phyloP scores from a whole-genome alignment of 2,113 vertebrate species.

The Parotia lawesii region DNA sequence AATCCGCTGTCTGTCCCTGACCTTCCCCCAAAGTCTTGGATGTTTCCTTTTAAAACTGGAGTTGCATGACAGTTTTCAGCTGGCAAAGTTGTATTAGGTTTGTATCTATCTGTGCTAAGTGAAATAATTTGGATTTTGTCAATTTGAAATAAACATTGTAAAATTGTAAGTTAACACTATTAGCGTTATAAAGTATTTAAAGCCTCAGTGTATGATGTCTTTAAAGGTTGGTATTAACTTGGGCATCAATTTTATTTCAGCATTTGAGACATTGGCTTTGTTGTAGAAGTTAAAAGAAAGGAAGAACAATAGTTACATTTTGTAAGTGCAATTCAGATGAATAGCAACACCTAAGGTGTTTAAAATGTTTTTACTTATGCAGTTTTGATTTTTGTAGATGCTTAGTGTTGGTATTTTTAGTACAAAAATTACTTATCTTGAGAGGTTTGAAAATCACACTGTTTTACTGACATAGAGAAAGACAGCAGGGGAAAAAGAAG shows the following conservation, averaged over 20 bases:
- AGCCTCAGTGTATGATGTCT: background rate
- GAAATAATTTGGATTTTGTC: background rate
- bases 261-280: background rate
- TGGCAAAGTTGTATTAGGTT: background rate
- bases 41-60: background rate
- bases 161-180: background rate
- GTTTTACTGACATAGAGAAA: background rate
- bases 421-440: background rate
- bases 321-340: background rate
- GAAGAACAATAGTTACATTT: background rate
- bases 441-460: slow-evolving; percentile 16
- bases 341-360: background rate
- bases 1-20: background rate
- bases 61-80: background rate
- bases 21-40: background rate
- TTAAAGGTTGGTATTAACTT: background rate
- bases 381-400: background rate
- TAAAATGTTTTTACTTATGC: background rate
- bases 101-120: background rate
- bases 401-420: background rate
- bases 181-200: background rate
- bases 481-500: background rate
- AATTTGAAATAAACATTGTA: background rate
- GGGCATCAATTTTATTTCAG: background rate
- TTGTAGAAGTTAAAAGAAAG: background rate